Base-by-base conservation (phyloP, 2,888 invertebrate species). In the Epinotia nisella region DNA sequence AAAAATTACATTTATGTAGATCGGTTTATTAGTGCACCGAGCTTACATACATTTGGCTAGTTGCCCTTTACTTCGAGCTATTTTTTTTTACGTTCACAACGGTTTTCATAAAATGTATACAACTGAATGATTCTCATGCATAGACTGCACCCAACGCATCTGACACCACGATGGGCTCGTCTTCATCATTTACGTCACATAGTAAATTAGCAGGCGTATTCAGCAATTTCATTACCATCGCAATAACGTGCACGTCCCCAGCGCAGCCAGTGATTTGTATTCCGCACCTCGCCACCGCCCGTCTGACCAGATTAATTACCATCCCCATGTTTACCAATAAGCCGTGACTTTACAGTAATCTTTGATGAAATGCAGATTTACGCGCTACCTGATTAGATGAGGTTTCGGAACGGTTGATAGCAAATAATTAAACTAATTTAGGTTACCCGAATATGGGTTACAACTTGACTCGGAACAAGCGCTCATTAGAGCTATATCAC, bases 231-330 rank as follows among this genome's bases (percentile, higher is more conserved):
- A 73, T 64, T 70, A 69, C 45, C 69, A 55, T 62, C 58, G 39
- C 59, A 59, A 59, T 39, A 70, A 61, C 60, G 61, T 51, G 67
- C 71, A 61, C 70, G 68, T 73, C 64, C 68, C 82, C 79, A 77
- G 78, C 81, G 79, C 21, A 24, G 21, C 81, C 77, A 71, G 71
- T 81, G 85, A 91, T 93, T 92, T 91, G 90, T 93, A 93, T 93
- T 92, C 93, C 78, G 80, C 82, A 82, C 86, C 87, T 87, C 83
- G 78, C 81, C 78, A 79, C 35, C 86, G 88, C 89, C 87, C 87
- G 91, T 91, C 92, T 90, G 87, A 85, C 90, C 87, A 90, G 93
- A 92, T 92, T 93, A 93, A 93, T 93, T 92, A 92, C 91, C 90
- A 84, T 78, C 83, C 84, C 83, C 85, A 89, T 92, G 92, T 91